Conservation (phyloP, 2,113 vertebrate species). For the Oplegnathus fasciatus region DNA sequence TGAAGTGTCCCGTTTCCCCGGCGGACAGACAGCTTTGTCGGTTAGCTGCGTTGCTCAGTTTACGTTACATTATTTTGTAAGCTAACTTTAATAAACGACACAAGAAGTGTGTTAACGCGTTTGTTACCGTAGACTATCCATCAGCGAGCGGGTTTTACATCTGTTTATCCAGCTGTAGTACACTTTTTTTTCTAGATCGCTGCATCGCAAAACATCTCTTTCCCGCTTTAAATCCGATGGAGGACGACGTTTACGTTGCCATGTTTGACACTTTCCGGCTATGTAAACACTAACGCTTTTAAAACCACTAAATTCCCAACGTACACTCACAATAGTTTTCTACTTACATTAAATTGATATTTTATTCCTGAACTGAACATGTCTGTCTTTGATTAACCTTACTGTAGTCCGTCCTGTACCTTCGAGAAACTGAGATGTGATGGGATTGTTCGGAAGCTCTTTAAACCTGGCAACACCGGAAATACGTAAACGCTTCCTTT, state of each 20-base stretch:
- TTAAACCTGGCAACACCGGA: conserved; percentile 51
- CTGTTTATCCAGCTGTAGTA: rapidly evolving
- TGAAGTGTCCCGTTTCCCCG: background rate
- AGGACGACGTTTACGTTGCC: conserved; percentile 51
- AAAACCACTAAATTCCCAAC: background rate
- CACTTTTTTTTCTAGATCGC: background rate
- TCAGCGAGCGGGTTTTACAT: background rate
- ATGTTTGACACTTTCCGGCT: conserved; percentile 17
- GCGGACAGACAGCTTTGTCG: background rate
- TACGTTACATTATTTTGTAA: background rate
- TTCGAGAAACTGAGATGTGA: background rate
- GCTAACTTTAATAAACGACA: background rate
- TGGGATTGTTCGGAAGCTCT: background rate
- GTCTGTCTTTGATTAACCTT: background rate
- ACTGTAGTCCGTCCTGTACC: rapidly evolving
- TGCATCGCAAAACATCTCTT: conserved; percentile 6
- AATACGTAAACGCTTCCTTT: conserved; percentile 33
- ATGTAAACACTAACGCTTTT: background rate
- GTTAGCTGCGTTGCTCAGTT: background rate
- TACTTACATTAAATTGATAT: too few species aligned
- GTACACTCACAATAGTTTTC: background rate
- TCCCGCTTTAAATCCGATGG: conserved; percentile 76
- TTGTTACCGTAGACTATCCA: rapidly evolving
- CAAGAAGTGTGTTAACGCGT: rapidly evolving
- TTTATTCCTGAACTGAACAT: background rate